Conservation (phyloP, 2,888 invertebrate species). For the Ectemnius lituratus region DNA sequence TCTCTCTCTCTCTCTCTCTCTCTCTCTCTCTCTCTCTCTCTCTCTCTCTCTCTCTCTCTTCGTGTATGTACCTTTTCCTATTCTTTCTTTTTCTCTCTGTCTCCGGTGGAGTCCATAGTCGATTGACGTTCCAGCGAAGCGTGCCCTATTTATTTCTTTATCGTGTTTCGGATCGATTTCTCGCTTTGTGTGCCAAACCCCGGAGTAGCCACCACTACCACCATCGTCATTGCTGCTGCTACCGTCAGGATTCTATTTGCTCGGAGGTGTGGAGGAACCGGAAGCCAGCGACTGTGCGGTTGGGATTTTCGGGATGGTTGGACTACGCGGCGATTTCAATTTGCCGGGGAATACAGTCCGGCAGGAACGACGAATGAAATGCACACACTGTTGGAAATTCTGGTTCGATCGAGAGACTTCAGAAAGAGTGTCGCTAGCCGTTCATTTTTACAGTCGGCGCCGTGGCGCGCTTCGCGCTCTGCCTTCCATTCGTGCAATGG, state of each 20-base stretch:
- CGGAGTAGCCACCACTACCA: background rate
- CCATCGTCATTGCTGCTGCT: no score
- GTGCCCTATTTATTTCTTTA: conserved; percentile 8
- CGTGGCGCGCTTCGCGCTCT: conserved; percentile 8
- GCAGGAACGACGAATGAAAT: background rate
- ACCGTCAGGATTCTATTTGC: background rate
- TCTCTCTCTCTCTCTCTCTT: no score
- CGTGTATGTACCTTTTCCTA: no score
- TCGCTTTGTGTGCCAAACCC: background rate
- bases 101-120: background rate
- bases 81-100: no score
- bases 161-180: conserved; percentile 9
- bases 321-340: background rate
- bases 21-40: no score
- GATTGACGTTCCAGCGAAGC: background rate
- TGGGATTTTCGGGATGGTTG: background rate
- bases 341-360: background rate
- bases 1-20: no score
- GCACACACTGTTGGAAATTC: background rate
- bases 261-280: background rate
- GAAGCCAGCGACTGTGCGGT: background rate
- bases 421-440: conserved; percentile 6
- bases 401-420: background rate
- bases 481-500: conserved; percentile 28
- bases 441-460: conserved; percentile 38